Base-by-base conservation (phyloP, 2,888 invertebrate species). In the Anthophora plumipes region DNA sequence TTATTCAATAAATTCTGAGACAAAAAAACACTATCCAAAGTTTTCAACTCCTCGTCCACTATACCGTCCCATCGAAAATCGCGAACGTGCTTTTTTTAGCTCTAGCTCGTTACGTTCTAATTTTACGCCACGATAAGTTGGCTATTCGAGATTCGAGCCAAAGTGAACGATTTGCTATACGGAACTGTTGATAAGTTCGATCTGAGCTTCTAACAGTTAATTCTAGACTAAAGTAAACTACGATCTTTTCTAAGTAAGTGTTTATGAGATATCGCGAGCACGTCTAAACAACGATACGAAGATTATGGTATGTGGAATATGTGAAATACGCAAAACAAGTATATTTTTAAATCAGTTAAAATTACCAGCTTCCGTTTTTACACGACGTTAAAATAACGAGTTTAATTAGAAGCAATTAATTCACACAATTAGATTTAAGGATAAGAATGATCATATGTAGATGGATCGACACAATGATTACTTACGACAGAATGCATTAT, bases 31-130 rank as follows among this genome's bases (percentile, higher is more conserved):
- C 1, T 31, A 31, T 31, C 4, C 31, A 4, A 31, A 31, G 31
- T 31, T 31, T 31, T 31, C 31, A 31, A 31, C 31, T 31, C 31
- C 31, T 31, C 31, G 31, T 31, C 1, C 4, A 31, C 31, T 31
- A 48, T 57, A n/a, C 14, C 66, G 48, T 14, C 39, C 41, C 46
- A 39, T 39, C 20, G 59, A 57, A 57, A 72, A 57, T 22, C 55
- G 14, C 14, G 12, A 5, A 8, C 43, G 12, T 39, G 46, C 72
- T 57, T n/a, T 46, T 66, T 37, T 48, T 55, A 22, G 25, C 5
- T 11, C 31, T 12, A 22, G 6, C 66, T 20, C 17, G 14, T 17
- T 20, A 11, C n/a, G 70, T 52, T 55, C 55, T 66, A 72, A 66
- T 66, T 66, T 72, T 46, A 66, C 39, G 14, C 2, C 8, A 2